Evolutionary conservation across 2,113 vertebrate species (phyloP), one percentile per base, ranked within the genome.

Genomic region (Meriones unguiculatus): DNA sequence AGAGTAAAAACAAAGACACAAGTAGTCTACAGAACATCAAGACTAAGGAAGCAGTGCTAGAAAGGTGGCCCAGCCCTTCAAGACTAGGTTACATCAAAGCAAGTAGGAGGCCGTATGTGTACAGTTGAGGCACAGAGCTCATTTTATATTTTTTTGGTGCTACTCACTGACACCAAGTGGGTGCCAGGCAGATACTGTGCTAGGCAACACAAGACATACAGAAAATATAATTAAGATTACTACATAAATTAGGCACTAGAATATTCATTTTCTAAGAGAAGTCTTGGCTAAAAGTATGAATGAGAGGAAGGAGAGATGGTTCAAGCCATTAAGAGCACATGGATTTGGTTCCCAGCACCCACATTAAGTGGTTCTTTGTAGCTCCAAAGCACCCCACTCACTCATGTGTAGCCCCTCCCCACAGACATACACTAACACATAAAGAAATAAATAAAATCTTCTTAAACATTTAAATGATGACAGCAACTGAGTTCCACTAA

Each of bases 141-240:
- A 65, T 28, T 81, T 82, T 91, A 89, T 35, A 85, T 69, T 95
- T 94, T 94, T 41, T 77, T 87, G 90, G 67, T 59, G 5, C 18
- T 80, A 62, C 59, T 87, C 78, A 90, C 0, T 62, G 32, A 87
- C 67, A 7, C 8, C 67, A 82, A 93, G 59, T 81, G 46, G 76
- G 54, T 78, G 93, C 32, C 46, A 89, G 41, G 24, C 57, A 67
- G 22, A 50, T 70, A 82, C 18, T 18, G 10, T 54, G 57, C 5
- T 64, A 86, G 32, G 11, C 38, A 88, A 78, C 38, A 17, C 25
- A 65, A 80, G 6, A 87, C 62, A 89, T 28, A 69, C 32, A 96
- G 80, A 95, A 73, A 72, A 91, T 38, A 11, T 30, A 89, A 28
- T 25, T 80, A 70, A 35, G 82, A 91, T 54, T 59, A 59, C 12